Conservation (phyloP, 2,797 vertebrate genomes). For the Aeoliscus strigatus region DNA sequence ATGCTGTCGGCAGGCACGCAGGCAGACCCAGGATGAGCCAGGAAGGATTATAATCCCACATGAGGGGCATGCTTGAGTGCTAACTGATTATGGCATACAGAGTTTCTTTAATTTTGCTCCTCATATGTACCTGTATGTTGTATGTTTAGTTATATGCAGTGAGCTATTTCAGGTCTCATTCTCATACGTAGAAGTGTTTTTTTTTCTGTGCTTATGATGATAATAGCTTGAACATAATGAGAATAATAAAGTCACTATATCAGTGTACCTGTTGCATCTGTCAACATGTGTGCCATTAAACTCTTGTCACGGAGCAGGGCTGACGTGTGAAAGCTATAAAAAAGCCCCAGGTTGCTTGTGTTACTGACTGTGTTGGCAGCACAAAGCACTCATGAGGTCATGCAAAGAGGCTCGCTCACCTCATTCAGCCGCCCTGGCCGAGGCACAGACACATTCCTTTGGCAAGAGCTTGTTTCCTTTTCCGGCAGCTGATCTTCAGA, state of each 20-base stretch:
- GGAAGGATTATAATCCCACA: slow-evolving; percentile 20
- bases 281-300: slow-evolving; percentile 55
- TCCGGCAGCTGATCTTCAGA: slow-evolving; percentile 30
- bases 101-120: too few species aligned
- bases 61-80: neutral
- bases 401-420: slow-evolving; percentile 68
- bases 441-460: slow-evolving; percentile 32
- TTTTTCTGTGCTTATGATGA: too few species aligned
- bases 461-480: slow-evolving; percentile 45
- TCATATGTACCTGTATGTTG: too few species aligned
- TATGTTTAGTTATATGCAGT: too few species aligned
- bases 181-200: too few species aligned
- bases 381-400: slow-evolving; percentile 75
- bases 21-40: slow-evolving; percentile 15
- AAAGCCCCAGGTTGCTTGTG: slow-evolving; percentile 68
- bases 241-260: neutral
- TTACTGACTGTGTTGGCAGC: slow-evolving; percentile 63
- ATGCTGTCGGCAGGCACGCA: slow-evolving; percentile 24
- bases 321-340: slow-evolving; percentile 74
- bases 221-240: too few species aligned
- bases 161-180: too few species aligned
- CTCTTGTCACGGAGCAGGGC: slow-evolving; percentile 49
- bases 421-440: slow-evolving; percentile 37
- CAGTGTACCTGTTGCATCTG: slow-evolving; percentile 41
- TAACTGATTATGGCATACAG: neutral